Base-by-base conservation (phyloP, 1,140 invertebrate genomes). In the Euglossa dilemma region DNA sequence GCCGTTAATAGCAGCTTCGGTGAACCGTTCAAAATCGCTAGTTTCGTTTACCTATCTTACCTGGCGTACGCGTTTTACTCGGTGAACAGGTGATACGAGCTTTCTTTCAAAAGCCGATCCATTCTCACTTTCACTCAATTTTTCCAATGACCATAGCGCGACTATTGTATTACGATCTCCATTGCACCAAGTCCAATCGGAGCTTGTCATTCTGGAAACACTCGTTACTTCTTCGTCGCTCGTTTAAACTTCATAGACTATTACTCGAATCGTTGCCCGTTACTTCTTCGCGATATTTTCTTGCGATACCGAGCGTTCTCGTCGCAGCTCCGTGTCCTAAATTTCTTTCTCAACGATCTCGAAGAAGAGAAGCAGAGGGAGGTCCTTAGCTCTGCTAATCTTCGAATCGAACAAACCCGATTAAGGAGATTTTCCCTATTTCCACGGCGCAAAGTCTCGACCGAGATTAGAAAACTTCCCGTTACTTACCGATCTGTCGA, bases 71-170 rank as follows among this genome's bases (percentile, higher is more conserved):
- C 56, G 73, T 81, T 76, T 85, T 86, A 61, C 73, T 43, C 50
- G 59, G 56, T 43, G 63, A 80, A 66, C 64, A 76, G 73, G 25
- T 45, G 25, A 64, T 77, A 74, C 64, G 63, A 69, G 69, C 69
- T 87, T 77, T 88, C 83, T 87, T 88, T 82, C 70, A 73, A 87
- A 82, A 82, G 63, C 79, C 76, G 54, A 79, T 77, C 66, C 71
- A 71, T 83, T 85, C 86, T 81, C 84, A 87, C 87, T 88, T 88
- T 88, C 87, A 82, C 87, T 64, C 61, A 36, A 82, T 86, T 77
- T 87, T 87, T 84, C 77, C 85, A 71, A 69, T 80, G 66, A 66
- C 63, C n/a, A 47, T 50, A 25, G 20, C 23, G 23, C 12, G 43
- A 1, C 43, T 20, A 61, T 67, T 76, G 59, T 52, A 18, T 74